A percentile compares a stretch with the other conserved stretches of the same genome.
These are phyloP conservation scores for Oncorhynchus nerka DNA, from an alignment of 2,113 vertebrate genomes.

Conservation along the genomic window DNA sequence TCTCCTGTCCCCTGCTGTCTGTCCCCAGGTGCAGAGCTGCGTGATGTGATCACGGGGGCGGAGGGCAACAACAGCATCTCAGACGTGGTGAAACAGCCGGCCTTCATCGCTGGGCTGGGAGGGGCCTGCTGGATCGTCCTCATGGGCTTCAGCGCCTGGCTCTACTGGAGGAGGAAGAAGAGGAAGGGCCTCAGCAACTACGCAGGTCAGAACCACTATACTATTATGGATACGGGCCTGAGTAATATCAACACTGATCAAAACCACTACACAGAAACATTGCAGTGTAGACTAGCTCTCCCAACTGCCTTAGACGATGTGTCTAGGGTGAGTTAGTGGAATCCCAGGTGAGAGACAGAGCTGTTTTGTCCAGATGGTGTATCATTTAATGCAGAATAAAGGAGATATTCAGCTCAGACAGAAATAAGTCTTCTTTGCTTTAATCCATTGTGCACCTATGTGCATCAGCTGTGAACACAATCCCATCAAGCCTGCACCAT, in stretches of 20 bases:
- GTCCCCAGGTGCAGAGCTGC: conserved; percentile 65
- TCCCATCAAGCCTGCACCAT: conserved; percentile 58
- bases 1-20: not conserved
- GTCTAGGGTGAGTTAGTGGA: conserved; percentile 41
- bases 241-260: not conserved
- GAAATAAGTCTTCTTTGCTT: conserved; percentile 66
- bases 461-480: conserved; percentile 60
- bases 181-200: conserved; percentile 99
- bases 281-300: not conserved
- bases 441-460: conserved; percentile 64
- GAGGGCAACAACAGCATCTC: conserved; percentile 87
- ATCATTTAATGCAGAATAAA: conserved; percentile 55
- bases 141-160: conserved; percentile 99
- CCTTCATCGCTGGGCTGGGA: conserved; percentile 98
- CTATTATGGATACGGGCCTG: not conserved
- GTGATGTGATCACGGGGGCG: conserved; percentile 88
- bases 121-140: conserved; percentile 99
- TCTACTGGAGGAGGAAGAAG: conserved; percentile 99
- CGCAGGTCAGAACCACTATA: conserved; percentile 77
- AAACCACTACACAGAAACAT: not conserved
- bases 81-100: conserved; percentile 98
- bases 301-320: not conserved
- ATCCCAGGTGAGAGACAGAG: conserved; percentile 37
- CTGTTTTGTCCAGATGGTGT: conserved; percentile 50
- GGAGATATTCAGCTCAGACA: conserved; percentile 51